phyloP scores from a whole-genome alignment of 2,888 invertebrate species.

The Drosophila recens region DNA sequence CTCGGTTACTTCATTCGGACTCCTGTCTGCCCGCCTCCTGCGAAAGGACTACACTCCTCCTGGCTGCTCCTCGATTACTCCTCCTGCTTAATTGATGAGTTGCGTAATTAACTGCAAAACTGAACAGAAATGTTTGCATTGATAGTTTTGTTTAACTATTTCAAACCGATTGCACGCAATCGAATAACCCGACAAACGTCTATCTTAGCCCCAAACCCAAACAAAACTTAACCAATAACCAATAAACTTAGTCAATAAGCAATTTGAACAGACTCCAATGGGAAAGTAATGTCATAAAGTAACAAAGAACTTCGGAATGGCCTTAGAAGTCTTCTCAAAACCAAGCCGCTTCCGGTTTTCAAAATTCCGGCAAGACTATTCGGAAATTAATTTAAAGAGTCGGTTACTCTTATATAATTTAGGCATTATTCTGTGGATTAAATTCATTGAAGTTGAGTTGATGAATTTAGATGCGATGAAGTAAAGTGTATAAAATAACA shows the following conservation, averaged over 20 bases:
- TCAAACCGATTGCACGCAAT: conserved; percentile 44
- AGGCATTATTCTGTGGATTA: no score
- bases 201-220: background rate
- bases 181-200: conserved; percentile 10
- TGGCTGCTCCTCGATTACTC: background rate
- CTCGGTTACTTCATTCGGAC: conserved; percentile 33
- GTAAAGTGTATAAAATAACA: no score
- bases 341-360: no score
- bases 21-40: background rate
- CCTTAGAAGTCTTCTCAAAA: background rate
- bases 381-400: no score
- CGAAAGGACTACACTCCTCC: background rate
- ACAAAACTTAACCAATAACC: conserved; percentile 6
- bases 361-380: no score
- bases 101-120: conserved; percentile 83
- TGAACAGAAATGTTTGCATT: conserved; percentile 62
- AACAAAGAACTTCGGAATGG: background rate
- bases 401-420: no score
- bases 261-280: conserved; percentile 12
- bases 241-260: conserved; percentile 31
- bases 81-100: conserved; percentile 78
- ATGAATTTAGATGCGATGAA: no score
- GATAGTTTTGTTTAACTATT: conserved; percentile 60
- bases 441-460: no score
- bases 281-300: background rate